Percentiles rank a stretch among this genome's conserved stretches.
Conservation (phyloP, 1,140 invertebrate species). For the Anadara kagoshimensis region DNA sequence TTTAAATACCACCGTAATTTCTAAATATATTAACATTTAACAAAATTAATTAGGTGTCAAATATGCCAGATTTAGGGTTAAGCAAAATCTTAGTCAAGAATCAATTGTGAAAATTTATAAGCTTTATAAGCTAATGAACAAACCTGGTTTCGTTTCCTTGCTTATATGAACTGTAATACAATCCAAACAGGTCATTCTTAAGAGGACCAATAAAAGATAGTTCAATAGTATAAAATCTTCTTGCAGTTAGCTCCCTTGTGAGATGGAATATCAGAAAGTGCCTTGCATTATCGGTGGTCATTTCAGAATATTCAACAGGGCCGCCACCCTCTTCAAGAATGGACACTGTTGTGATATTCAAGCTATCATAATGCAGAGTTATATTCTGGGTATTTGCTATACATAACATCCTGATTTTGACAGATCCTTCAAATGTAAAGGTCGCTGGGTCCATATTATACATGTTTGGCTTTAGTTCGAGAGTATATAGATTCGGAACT, state of each 20-base stretch:
- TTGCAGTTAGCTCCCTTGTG: conserved; percentile 73
- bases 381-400: conserved; percentile 79
- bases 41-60: no score
- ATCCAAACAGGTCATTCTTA: conserved; percentile 77
- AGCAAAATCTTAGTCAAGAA: no score
- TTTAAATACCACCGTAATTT: no score
- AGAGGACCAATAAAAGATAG: conserved; percentile 82
- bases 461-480: conserved; percentile 62
- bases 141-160: conserved; percentile 57
- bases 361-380: conserved; percentile 71
- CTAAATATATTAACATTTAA: no score
- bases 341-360: neutral
- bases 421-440: conserved; percentile 80
- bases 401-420: conserved; percentile 81
- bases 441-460: conserved; percentile 47
- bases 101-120: no score
- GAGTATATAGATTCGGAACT: conserved; percentile 56
- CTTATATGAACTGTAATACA: conserved; percentile 64
- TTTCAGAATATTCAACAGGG: neutral
- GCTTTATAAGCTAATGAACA: no score
- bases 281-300: conserved; percentile 76
- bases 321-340: neutral
- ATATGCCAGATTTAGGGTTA: no score
- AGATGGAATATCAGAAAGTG: conserved; percentile 82
- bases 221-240: conserved; percentile 78